Base-by-base conservation (phyloP, 2,113 vertebrate genomes). In the Thinocorus orbignyianus region DNA sequence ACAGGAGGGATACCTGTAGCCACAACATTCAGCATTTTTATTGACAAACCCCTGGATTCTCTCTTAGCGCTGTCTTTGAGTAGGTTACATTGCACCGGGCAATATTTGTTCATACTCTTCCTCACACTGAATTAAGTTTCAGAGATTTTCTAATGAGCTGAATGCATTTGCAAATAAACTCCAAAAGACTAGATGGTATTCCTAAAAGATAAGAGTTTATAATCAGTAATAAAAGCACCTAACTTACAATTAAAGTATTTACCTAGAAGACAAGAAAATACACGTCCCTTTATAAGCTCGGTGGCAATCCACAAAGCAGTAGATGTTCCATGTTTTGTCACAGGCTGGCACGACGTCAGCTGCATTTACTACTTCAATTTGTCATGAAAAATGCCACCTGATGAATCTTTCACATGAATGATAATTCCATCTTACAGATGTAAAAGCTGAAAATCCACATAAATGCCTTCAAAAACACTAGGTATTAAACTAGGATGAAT, bases 371-470 rank as follows among this genome's bases (percentile, higher is more conserved):
- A 33, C 78, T 88, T 31, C 61, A 62, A 26, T 86, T 81, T 79
- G 10, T 42, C 37, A 54, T 64, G 61, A 35, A 77, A 90, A 86
- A 71, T 77, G 64, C 28, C 82, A 66, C 60, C 80, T 86, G 86
- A 61, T 83, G 60, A 81, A 66, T 66, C 76, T 92, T 82, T 62
- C 42, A 49, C 49, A 83, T 83, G 41, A 77, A 62, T 69, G 66
- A 17, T 92, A 80, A 88, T 95, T 93, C 72, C 55, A 13, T 92
- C 42, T 88, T 92, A 93, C 26, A 62, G 72, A 90, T 1, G 2
- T 58, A 84, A 92, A 90, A 93, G 71, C 80, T 93, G 86, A 86
- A 93, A 95, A 92, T 90, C 88, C 83, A 70, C 55, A 58, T 39
- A 83, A 88, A 81, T 58, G 46, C 86, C 65, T 84, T 74, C 13